Base-by-base conservation (phyloP, 2,113 vertebrate species). In the Holacanthus passer region DNA sequence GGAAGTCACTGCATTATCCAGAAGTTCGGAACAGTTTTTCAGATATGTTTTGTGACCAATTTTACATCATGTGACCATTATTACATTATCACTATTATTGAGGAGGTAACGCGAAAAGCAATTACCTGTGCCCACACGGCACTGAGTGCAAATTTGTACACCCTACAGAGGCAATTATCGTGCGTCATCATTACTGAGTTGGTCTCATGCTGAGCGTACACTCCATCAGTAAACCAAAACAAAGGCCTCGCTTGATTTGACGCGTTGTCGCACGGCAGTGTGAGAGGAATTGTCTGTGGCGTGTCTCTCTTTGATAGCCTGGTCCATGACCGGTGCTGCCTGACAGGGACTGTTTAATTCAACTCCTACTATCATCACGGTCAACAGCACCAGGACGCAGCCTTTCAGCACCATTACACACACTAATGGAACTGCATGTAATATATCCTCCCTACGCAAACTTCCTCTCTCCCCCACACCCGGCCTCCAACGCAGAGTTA, bases 351-450 rank as follows among this genome's bases (percentile, higher is more conserved):
- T 83, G 79, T 92, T 94, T 88, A 88, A 91, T 87, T 90, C 87
- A 88, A 79, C 88, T 88, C 85, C 78, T 64, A 82, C 84, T 32
- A 65, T 69, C 80, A 89, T 83, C 74, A 67, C 50, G 77, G 89
- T 87, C 88, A 93, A 68, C 85, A 79, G 87, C 80, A 64, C 63
- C 83, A 67, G 87, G 83, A 90, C 75, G 64, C 83, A 63, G 82
- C 73, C 91, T 93, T 91, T 92, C 90, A 90, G 91, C 92, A 76
- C 84, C 88, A 92, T 94, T 91, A 93, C 91, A 87, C 93, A 83
- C 90, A 59, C 86, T 90, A 91, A 93, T 92, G 87, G 88, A 91
- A 90, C 58, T 67, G 85, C 79, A 77, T 85, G 84, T 79, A 79
- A 91, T 91, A 88, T 85, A 88, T 90, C 89, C 89, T 88, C 85